A percentile compares a stretch with the other conserved stretches of the same genome.
phyloP scores from a whole-genome alignment of 2,113 vertebrate species.

The Antechinus flavipes region DNA sequence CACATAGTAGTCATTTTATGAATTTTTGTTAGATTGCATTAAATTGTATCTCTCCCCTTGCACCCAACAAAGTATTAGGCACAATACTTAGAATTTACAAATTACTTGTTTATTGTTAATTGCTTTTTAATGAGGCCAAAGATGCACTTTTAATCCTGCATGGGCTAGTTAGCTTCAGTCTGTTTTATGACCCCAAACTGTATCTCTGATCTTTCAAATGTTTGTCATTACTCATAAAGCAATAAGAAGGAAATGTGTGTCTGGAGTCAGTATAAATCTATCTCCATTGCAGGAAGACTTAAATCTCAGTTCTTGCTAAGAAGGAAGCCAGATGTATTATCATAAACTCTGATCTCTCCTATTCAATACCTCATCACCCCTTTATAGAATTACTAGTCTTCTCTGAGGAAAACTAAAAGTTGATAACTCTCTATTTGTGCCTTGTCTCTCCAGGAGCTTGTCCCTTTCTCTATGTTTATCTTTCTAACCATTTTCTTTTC shows the following conservation, averaged over 20 bases:
- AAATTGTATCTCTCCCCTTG: not conserved
- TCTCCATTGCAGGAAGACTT: not conserved
- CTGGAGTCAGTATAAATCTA: constrained; percentile 8
- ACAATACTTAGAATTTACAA: not conserved
- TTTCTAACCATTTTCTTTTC: not conserved
- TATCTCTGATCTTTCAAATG: not conserved
- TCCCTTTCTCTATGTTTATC: not conserved
- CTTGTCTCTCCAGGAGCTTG: not conserved
- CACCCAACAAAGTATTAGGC: not conserved
- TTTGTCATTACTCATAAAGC: constrained; percentile 34
- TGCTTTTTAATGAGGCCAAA: not conserved
- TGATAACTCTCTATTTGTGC: not conserved
- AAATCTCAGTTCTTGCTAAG: not conserved
- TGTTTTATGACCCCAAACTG: not conserved
- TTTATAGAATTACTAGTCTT: not conserved
- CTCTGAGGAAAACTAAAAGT: not conserved
- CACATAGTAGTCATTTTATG: not conserved
- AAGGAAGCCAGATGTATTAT: not conserved
- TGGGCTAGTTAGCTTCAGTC: constrained; percentile 1
- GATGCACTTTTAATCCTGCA: not conserved
- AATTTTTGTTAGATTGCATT: not conserved
- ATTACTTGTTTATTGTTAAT: not conserved
- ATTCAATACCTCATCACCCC: not conserved
- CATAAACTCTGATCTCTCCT: not conserved
- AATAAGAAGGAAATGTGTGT: not conserved